Percentiles rank a stretch among this genome's conserved stretches.
These are phyloP conservation scores for Furnarius figulus DNA, from an alignment of 2,113 vertebrate species.

Conservation along the genomic window DNA sequence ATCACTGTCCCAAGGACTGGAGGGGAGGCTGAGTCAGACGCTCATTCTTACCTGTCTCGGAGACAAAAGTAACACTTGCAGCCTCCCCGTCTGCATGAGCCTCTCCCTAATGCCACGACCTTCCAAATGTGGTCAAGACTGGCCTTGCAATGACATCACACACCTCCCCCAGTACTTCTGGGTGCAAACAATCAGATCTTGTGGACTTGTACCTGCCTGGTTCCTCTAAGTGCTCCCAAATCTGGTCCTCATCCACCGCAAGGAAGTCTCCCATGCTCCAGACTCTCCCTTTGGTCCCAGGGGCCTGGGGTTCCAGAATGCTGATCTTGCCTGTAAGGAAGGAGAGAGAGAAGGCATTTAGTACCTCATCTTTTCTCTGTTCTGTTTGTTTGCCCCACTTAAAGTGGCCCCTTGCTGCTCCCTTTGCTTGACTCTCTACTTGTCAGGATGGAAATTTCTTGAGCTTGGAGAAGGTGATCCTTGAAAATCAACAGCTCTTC, in stretches of 20 bases:
- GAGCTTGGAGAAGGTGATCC: not conserved
- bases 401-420: not conserved
- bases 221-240: not conserved
- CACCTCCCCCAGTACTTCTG: not conserved
- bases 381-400: not conserved
- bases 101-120: not conserved
- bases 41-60: not conserved
- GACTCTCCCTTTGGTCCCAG: not conserved
- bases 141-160: not conserved
- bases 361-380: not conserved
- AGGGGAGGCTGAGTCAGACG: not conserved
- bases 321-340: not conserved
- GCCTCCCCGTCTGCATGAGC: not conserved
- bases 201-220: not conserved
- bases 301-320: not conserved
- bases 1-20: not conserved
- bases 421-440: not conserved
- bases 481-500: not conserved
- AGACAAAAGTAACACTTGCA: not conserved
- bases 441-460: not conserved
- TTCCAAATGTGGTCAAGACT: not conserved
- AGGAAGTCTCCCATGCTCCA: not conserved
- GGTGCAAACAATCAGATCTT: not conserved
- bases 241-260: not conserved
- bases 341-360: not conserved